A percentile compares a stretch with the other conserved stretches of the same genome.
phyloP scores from a whole-genome alignment of 2,797 vertebrate species.

The Phylloscopus collybita region DNA sequence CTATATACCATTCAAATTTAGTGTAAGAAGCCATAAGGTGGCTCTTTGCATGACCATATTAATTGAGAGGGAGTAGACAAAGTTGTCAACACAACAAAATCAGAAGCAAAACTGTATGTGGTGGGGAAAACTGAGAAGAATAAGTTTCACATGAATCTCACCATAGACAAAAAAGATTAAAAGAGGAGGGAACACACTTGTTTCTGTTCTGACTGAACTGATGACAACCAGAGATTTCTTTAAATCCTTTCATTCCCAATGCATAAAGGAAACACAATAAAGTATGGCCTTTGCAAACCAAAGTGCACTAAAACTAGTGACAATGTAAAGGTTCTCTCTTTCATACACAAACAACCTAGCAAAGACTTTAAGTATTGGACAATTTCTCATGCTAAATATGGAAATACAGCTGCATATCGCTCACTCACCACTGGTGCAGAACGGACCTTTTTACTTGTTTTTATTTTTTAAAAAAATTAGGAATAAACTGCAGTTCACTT shows the following conservation, averaged over 20 bases:
- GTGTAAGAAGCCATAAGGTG: not conserved
- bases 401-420: not conserved
- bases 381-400: not conserved
- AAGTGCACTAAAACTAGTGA: not conserved
- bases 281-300: not conserved
- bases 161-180: not conserved
- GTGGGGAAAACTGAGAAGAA: not conserved
- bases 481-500: not conserved
- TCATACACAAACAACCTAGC: not conserved
- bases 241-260: not conserved
- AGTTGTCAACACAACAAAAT: not conserved
- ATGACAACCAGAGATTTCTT: not conserved
- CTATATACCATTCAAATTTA: not conserved
- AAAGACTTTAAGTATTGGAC: not conserved
- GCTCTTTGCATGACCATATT: not conserved
- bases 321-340: not conserved
- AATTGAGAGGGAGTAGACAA: not conserved
- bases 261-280: not conserved
- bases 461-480: too few species aligned
- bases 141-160: not conserved
- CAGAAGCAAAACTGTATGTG: not conserved
- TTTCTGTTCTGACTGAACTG: not conserved
- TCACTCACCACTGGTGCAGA: rapidly evolving
- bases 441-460: not conserved
- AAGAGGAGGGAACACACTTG: not conserved